Percentiles rank a stretch among this genome's conserved stretches.
These are phyloP conservation scores for Coptodon bakossiorum DNA, from an alignment of 2,113 vertebrate genomes.

Conservation along the genomic window DNA sequence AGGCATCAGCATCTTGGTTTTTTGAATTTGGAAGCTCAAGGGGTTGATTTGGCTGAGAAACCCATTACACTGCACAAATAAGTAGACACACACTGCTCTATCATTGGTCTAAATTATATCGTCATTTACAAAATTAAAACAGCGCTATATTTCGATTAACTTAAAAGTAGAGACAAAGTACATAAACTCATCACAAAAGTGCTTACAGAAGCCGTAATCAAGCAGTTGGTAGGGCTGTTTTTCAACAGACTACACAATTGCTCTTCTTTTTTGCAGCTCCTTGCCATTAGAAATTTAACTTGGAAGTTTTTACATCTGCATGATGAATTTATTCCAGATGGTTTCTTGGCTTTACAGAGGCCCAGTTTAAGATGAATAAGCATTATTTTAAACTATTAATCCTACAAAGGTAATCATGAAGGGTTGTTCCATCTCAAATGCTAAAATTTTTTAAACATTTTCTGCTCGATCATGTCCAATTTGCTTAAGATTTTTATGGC, in stretches of 20 bases:
- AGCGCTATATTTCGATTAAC: not conserved
- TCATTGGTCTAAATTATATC: not conserved
- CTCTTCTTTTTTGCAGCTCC: not conserved
- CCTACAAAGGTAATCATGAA: not conserved
- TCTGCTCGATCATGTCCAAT: not conserved
- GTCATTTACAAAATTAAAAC: not conserved
- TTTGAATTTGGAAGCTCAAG: not conserved
- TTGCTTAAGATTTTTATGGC: not conserved
- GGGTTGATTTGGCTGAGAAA: not conserved
- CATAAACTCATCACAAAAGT: not conserved
- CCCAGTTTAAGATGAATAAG: not conserved
- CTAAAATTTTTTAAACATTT: not conserved
- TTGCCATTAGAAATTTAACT: not conserved
- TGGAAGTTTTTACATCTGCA: not conserved
- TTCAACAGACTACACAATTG: not conserved
- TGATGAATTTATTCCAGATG: not conserved
- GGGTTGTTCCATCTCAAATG: not conserved
- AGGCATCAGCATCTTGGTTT: not conserved
- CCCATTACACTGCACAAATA: not conserved
- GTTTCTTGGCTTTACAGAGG: not conserved
- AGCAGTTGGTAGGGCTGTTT: not conserved
- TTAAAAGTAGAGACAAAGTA: not conserved
- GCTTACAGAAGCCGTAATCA: not conserved
- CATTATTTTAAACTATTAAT: not conserved
- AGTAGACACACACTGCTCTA: not conserved